Percentiles rank a stretch among this genome's conserved stretches.
Evolutionary conservation across 1,140 invertebrate species (phyloP).

Genomic region (Papilio polytes): DNA sequence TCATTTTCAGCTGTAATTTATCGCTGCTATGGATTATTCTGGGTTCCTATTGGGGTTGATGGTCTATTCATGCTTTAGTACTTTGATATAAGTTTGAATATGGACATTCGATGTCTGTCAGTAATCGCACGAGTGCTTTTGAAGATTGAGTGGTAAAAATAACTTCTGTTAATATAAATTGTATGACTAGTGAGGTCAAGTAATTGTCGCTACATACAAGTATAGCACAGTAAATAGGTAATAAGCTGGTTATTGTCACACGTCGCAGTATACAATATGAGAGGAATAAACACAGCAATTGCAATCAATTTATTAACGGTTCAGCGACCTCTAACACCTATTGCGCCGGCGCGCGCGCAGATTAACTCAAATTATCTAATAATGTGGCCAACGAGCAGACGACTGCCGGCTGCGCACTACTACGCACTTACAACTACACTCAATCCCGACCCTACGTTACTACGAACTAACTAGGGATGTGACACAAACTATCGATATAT

Average conservation of each 20-base stretch:
- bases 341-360: conserved; percentile 54
- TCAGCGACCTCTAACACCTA: conserved; percentile 63
- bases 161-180: background rate
- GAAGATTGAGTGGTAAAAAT: background rate
- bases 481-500: conserved; percentile 4
- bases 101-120: no score
- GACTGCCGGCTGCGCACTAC: conserved; percentile 50
- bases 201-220: background rate
- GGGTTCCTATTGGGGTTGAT: conserved; percentile 34
- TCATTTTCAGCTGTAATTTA: conserved; percentile 34
- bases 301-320: conserved; percentile 59
- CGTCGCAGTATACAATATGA: background rate
- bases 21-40: conserved; percentile 26
- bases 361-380: conserved; percentile 68
- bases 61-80: background rate
- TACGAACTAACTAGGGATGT: conserved; percentile 29
- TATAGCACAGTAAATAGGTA: background rate
- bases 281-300: conserved; percentile 37
- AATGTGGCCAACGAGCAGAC: conserved; percentile 54
- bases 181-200: background rate
- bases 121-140: no score
- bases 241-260: background rate
- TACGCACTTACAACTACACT: conserved; percentile 27
- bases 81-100: background rate
- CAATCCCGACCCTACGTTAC: conserved; percentile 27